These are phyloP conservation scores for Elegia similella DNA, from an alignment of 2,888 invertebrate species.

Conservation along the genomic window DNA sequence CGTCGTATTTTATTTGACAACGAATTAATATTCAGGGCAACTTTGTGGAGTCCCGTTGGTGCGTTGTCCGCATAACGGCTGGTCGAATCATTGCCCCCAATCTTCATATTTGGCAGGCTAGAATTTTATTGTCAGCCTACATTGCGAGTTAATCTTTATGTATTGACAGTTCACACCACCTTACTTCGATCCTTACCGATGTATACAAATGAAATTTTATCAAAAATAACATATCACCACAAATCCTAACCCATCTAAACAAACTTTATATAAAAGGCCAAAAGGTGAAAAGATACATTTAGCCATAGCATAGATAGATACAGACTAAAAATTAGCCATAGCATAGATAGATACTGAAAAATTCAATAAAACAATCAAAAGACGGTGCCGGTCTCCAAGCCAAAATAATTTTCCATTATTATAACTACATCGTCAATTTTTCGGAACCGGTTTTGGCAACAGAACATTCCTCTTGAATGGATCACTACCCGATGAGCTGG, in stretches of 20 bases:
- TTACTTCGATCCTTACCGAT: neutral
- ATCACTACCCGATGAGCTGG: constrained; percentile 7
- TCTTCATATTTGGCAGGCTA: constrained; percentile 35
- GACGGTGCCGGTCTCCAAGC: neutral
- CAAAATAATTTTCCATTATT: neutral
- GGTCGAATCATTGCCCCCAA: constrained; percentile 49
- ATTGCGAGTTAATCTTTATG: neutral
- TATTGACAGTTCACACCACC: neutral
- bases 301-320: too few relatives aligned
- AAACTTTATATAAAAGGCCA: too few relatives aligned
- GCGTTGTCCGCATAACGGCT: constrained; percentile 51
- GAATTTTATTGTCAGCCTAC: constrained; percentile 25
- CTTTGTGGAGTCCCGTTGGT: constrained; percentile 53
- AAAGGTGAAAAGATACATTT: too few relatives aligned
- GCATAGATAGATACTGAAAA: neutral
- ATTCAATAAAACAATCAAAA: neutral
- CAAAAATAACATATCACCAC: too few relatives aligned
- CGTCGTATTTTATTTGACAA: constrained; percentile 46
- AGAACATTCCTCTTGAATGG: constrained; percentile 2
- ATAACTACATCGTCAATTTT: neutral
- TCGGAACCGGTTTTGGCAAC: constrained; percentile 14
- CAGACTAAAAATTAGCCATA: too few relatives aligned
- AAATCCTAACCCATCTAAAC: too few relatives aligned
- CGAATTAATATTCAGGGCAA: constrained; percentile 66
- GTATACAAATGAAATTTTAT: too few relatives aligned